Evolutionary conservation across 2,113 vertebrate species (phyloP), one percentile per base, ranked within the genome.

Genomic region (Ranitomeya imitator): DNA sequence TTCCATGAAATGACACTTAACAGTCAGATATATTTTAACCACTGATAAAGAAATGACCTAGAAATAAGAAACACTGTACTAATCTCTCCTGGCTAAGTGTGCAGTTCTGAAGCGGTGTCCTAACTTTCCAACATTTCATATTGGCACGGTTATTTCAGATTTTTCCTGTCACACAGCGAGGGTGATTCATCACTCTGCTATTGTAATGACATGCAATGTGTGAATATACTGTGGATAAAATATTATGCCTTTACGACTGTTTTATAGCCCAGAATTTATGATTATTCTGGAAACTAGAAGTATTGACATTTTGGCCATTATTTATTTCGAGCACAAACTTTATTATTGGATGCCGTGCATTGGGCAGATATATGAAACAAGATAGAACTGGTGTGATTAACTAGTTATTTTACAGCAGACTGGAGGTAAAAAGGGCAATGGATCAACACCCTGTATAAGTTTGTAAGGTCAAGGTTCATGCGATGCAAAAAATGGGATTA

Each of bases 241-340:
- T 94, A 93, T 91, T 93, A 91, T 91, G 91, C 87, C 90, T 93
- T 94, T 93, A 93, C 92, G 91, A 92, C 92, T 92, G 92, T 93
- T 94, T 94, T 93, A 94, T 90, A 91, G 90, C 90, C 81, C 88
- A 93, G 93, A 94, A 92, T 91, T 92, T 92, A 92, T 93, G 92
- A 92, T 93, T 93, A 94, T 92, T 94, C 91, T 91, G 90, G 90
- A 95, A 95, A 93, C 89, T 86, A 93, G 85, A 93, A 94, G 89
- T 93, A 93, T 91, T 94, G 93, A 93, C 89, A 93, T 92, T 93
- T 93, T 93, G 90, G 89, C 90, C 93, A 94, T 93, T 93, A 94
- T 89, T 93, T 92, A 94, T 91, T 93, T 93, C 89, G 92, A 91
- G 90, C 94, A 94, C 90, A 94, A 94, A 92, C 92, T 93, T 94